A percentile compares a stretch with the other conserved stretches of the same genome.
Evolutionary conservation across 2,797 vertebrate species (phyloP).

Genomic region (Phrynocephalus guinanensis): DNA sequence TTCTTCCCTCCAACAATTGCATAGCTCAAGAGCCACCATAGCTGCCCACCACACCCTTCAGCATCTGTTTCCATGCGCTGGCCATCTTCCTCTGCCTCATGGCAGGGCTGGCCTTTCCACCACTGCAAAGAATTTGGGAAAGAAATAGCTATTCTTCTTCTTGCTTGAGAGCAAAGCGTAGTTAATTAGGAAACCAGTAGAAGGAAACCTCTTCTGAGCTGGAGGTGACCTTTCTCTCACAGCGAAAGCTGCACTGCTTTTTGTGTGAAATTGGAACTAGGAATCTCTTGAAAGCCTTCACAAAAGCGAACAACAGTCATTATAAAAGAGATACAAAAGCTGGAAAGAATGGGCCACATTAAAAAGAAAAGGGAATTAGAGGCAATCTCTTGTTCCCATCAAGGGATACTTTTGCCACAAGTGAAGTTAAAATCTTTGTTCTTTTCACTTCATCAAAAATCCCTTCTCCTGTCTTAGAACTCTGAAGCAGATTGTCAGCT

Average conservation of each 20-base stretch:
- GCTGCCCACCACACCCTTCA: neutral
- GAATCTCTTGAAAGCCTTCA: conserved; percentile 15
- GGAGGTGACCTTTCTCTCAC: neutral
- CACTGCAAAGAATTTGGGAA: neutral
- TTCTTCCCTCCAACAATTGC: neutral
- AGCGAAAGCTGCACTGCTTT: conserved; percentile 38
- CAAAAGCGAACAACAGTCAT: conserved; percentile 28
- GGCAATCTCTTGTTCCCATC: conserved; percentile 38
- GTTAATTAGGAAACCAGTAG: neutral
- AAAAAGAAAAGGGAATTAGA: conserved; percentile 44
- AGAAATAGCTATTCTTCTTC: neutral
- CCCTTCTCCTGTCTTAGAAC: neutral
- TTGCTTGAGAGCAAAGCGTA: neutral
- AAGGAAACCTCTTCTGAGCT: neutral
- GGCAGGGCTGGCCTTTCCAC: neutral
- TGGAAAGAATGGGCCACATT: neutral
- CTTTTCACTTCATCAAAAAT: neutral
- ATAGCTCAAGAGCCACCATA: neutral
- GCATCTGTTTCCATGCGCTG: neutral
- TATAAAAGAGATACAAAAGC: conserved; percentile 34
- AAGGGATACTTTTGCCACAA: neutral
- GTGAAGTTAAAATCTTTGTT: conserved; percentile 29
- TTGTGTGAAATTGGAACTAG: neutral
- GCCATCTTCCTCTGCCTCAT: neutral
- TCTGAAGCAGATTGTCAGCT: neutral